Percentiles rank a stretch among this genome's conserved stretches.
Evolutionary conservation across 2,797 vertebrate genomes (phyloP).

Genomic region (Trematomus bernacchii): DNA sequence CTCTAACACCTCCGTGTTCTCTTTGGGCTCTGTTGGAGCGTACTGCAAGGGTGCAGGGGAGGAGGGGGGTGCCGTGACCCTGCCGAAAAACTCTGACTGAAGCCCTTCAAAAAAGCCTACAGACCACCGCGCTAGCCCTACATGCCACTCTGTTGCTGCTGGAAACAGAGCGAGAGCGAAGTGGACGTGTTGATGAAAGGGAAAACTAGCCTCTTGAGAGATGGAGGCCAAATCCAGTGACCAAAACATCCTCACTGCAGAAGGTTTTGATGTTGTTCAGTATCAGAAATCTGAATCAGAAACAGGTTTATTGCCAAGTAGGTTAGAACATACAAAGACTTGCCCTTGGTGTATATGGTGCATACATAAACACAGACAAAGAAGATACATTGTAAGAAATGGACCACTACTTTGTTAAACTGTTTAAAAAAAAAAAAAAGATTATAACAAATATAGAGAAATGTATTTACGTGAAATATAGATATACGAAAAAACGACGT

Average conservation of each 20-base stretch:
- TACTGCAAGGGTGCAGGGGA: constrained; percentile 55
- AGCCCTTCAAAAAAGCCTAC: constrained; percentile 50
- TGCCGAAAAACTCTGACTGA: constrained; percentile 60
- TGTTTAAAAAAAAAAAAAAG: too few species aligned
- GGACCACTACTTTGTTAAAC: too few species aligned
- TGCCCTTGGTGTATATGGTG: too few species aligned
- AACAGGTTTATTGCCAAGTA: too few species aligned
- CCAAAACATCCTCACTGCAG: constrained; percentile 32
- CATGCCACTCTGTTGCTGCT: constrained; percentile 75
- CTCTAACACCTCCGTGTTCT: constrained; percentile 75
- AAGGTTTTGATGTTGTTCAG: constrained; percentile 44
- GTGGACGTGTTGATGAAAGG: constrained; percentile 41
- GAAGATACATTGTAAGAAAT: too few species aligned
- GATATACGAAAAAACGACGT: too few species aligned
- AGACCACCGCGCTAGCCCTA: constrained; percentile 77
- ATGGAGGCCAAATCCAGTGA: constrained; percentile 34
- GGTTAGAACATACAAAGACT: too few species aligned
- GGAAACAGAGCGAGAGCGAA: constrained; percentile 60
- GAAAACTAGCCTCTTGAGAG: constrained; percentile 36
- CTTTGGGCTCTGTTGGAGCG: constrained; percentile 69
- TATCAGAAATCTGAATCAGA: too few species aligned
- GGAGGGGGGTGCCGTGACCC: constrained; percentile 78
- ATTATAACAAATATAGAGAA: too few species aligned
- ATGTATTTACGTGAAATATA: too few species aligned
- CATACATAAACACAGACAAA: too few species aligned